A percentile compares a stretch with the other conserved stretches of the same genome.
phyloP scores from a whole-genome alignment of 2,797 vertebrate genomes.

The Stomatorhinus walkeri region DNA sequence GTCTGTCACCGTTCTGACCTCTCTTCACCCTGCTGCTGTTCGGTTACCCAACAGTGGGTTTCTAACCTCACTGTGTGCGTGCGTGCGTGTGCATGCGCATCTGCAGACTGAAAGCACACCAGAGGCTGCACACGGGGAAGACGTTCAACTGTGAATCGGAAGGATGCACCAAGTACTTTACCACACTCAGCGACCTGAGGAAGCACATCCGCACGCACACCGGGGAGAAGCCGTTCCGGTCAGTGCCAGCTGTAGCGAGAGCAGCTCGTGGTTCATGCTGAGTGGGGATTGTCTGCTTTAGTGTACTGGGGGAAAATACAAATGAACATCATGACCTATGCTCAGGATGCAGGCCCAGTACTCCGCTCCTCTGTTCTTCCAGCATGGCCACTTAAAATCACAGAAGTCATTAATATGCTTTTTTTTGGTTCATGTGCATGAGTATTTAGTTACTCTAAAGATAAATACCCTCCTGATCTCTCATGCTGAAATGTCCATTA shows the following conservation, averaged over 20 bases:
- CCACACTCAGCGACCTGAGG: constrained; percentile 97
- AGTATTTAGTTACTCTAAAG: neutral
- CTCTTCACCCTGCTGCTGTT: neutral
- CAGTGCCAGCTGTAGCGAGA: constrained; percentile 36
- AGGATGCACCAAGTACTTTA: constrained; percentile 99
- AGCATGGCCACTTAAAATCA: neutral
- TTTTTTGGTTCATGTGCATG: neutral
- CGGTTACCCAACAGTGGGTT: neutral
- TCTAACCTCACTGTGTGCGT: neutral
- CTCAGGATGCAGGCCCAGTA: neutral
- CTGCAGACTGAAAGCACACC: constrained; percentile 92
- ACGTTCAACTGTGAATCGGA: constrained; percentile 99
- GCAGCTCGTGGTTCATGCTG: neutral
- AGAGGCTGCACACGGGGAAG: constrained; percentile 98
- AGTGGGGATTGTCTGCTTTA: neutral
- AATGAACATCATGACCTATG: neutral
- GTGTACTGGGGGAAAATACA: too few species aligned
- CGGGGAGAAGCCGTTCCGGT: constrained; percentile 98
- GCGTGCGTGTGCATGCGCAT: constrained; percentile 28
- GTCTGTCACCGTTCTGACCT: neutral
- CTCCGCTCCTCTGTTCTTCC: neutral
- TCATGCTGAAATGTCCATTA: neutral
- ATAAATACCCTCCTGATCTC: neutral
- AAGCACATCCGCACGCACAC: constrained; percentile 99
- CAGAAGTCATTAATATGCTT: neutral